These are phyloP conservation scores for Kryphioiulus occultus DNA, from an alignment of 2,888 invertebrate species.

Conservation along the genomic window DNA sequence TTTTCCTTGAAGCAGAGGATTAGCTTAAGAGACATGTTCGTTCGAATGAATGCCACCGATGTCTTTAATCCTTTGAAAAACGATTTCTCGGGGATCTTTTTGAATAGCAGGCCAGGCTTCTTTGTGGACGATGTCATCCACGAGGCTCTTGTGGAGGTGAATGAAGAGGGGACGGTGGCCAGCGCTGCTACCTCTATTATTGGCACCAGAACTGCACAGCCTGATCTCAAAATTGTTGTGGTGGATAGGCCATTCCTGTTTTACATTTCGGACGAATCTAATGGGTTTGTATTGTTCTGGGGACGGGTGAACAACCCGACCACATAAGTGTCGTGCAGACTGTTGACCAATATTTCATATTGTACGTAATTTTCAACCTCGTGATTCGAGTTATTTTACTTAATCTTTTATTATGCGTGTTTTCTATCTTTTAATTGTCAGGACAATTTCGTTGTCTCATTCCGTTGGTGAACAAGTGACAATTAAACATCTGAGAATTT, in stretches of 20 bases:
- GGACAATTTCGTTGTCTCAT: no score
- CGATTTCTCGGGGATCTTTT: conserved; percentile 41
- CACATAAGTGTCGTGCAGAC: background rate
- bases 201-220: conserved; percentile 15
- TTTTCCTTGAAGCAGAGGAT: conserved; percentile 21
- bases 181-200: conserved; percentile 42
- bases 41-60: background rate
- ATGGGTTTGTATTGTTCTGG: conserved; percentile 42
- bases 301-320: conserved; percentile 42
- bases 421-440: no score
- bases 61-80: conserved; percentile 47
- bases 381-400: background rate
- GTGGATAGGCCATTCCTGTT: conserved; percentile 46
- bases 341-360: background rate
- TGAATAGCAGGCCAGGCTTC: conserved; percentile 39
- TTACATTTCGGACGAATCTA: conserved; percentile 46
- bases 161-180: conserved; percentile 46
- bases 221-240: background rate
- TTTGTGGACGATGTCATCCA: conserved; percentile 49
- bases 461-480: no score
- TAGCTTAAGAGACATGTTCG: conserved; percentile 41
- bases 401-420: background rate
- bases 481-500: background rate
- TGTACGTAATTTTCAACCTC: background rate
- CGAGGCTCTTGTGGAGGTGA: conserved; percentile 44